These are phyloP conservation scores for Ormyrus pomaceus DNA, from an alignment of 2,888 invertebrate genomes.

Conservation along the genomic window DNA sequence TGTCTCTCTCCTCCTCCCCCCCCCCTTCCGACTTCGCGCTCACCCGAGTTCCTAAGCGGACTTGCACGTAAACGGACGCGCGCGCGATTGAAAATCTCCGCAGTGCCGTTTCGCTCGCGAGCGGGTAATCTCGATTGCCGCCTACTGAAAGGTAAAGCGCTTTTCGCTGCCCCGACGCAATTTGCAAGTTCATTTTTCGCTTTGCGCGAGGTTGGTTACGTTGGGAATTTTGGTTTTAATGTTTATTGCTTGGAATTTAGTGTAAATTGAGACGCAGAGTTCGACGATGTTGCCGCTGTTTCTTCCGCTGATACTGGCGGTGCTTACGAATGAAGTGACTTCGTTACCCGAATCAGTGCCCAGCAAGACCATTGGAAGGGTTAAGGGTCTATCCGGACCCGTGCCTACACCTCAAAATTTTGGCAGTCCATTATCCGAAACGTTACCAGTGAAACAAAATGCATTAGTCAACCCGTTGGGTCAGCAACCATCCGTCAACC, in stretches of 20 bases:
- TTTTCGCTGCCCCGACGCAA: not conserved
- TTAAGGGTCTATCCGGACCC: too few relatives aligned
- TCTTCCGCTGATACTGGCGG: slow-evolving; percentile 51
- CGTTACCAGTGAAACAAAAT: slow-evolving; percentile 7
- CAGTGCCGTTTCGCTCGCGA: slow-evolving; percentile 37
- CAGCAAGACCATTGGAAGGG: too few relatives aligned
- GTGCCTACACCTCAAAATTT: not conserved
- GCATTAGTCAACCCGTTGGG: not conserved
- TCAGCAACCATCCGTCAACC: not conserved
- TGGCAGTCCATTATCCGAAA: not conserved
- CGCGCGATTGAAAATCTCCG: slow-evolving; percentile 51
- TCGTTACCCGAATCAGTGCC: too few relatives aligned
- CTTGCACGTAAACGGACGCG: not conserved
- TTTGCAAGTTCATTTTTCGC: too few relatives aligned
- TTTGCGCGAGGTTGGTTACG: too few relatives aligned
- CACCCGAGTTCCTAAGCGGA: not conserved
- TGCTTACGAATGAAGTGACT: not conserved
- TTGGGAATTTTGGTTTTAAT: not conserved
- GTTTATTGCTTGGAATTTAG: not conserved
- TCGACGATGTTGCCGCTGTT: slow-evolving; percentile 51
- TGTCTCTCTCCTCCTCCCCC: slow-evolving; percentile 1
- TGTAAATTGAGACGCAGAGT: not conserved
- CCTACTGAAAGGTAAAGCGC: not conserved
- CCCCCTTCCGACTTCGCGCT: not conserved
- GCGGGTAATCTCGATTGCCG: slow-evolving; percentile 14